Evolutionary conservation across 2,888 invertebrate species (phyloP), one percentile per base, ranked within the genome.

Genomic region (Limnephilus lunatus): DNA sequence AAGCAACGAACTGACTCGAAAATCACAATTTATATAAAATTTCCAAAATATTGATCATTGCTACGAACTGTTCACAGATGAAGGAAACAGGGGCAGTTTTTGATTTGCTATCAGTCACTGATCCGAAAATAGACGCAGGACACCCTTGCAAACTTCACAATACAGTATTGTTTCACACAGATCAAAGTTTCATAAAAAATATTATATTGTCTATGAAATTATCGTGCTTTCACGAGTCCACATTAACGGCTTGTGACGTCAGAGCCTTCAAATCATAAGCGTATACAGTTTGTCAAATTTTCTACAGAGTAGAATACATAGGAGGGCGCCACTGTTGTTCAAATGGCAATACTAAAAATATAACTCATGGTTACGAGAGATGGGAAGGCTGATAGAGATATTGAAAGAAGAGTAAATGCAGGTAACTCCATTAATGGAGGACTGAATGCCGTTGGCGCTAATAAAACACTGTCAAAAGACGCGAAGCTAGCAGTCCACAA

Each of bases 71-170:
- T 68, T 91, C 82, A 48, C 53, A 89, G 89, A 85, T 35, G 53
- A 85, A 35, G 90, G 81, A 80, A 53, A 14, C 87, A 87, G 87
- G 81, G 80, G 80, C 32, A 82, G 31, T 85, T 53, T 87, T 82
- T 82, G 92, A 92, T 88, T 90, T 53, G 88, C 89, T 80, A 95
- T 95, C 95, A 96, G 95, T 96, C 95, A 95, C 95, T 95, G 94
- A 95, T 95, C 95, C 94, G 95, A 96, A 96, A 96, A 96, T 96
- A 96, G 96, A 96, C 94, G 94, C 94, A 94, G 94, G 94, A 94
- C 81, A 90, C 39, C 35, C 82, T 90, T 15, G 31, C 81, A 81
- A 90, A 90, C 81, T 90, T 81, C 82, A 82, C 30, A 35, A 81
- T 89, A 89, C 89, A 80, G 89, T 39, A 35, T 30, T 88, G 68